These are phyloP conservation scores for Drosophila parabipectinata DNA, from an alignment of 1,140 invertebrate species.

Conservation along the genomic window DNA sequence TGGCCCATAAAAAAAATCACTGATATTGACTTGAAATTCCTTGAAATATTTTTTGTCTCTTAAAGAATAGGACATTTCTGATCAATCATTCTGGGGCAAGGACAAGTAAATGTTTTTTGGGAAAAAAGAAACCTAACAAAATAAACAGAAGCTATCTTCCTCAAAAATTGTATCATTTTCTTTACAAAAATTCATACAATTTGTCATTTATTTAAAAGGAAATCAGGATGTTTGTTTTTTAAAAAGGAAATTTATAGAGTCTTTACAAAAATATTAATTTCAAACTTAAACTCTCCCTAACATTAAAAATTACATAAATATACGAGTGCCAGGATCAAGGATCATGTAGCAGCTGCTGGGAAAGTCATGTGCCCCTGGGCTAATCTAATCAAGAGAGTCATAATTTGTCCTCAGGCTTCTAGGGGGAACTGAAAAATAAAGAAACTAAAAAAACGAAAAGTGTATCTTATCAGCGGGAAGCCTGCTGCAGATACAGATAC, in stretches of 20 bases:
- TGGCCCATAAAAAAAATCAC: slow-evolving; percentile 52
- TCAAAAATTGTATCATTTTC: no score
- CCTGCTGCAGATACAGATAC: slow-evolving; percentile 32
- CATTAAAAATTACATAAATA: slow-evolving; percentile 1
- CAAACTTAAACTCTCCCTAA: no score
- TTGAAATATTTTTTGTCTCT: slow-evolving; percentile 35
- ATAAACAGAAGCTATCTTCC: neutral
- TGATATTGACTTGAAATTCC: slow-evolving; percentile 36
- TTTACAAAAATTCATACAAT: slow-evolving; percentile 19
- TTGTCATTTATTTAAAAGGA: slow-evolving; percentile 9
- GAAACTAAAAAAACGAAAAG: neutral
- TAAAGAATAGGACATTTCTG: slow-evolving; percentile 24
- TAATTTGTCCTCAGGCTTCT: slow-evolving; percentile 53
- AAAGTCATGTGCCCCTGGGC: slow-evolving; percentile 3
- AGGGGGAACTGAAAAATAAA: slow-evolving; percentile 8
- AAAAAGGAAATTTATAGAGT: neutral
- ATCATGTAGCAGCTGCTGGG: slow-evolving; percentile 15
- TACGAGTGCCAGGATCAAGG: slow-evolving; percentile 4
- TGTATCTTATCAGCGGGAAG: slow-evolving; percentile 55
- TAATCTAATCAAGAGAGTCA: slow-evolving; percentile 66
- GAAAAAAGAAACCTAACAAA: neutral
- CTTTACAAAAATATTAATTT: no score
- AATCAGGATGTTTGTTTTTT: no score
- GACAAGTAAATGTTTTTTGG: neutral
- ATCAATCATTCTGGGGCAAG: slow-evolving; percentile 25